Evolutionary conservation across 2,113 vertebrate species (phyloP), one percentile per base, ranked within the genome.

Genomic region (Kryptolebias marmoratus): DNA sequence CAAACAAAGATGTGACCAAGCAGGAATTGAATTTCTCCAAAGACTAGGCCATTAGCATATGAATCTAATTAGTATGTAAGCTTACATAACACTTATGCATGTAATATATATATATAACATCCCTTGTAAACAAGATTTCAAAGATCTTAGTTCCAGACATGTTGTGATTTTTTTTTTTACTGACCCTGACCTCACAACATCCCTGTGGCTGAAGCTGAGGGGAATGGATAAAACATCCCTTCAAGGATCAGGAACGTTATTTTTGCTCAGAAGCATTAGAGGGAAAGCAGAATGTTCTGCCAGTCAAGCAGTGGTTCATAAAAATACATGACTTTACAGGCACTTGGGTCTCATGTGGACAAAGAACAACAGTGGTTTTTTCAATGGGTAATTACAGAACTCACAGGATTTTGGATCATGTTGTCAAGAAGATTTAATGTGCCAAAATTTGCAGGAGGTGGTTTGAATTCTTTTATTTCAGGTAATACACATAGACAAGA

Each of bases 181-280:
- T 62, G 58, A 54, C 30, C 42, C 42, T 64, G 56, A 77, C 53
- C 54, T 65, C 56, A 67, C 62, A 73, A 8, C 53, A 14, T 36
- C 16, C 15, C 48, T n/a, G 9, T 22, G 50, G n/a, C 11, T 31
- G 27, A 32, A 42, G 30, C 30, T 4, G 0, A 27, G 32, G 2
- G 52, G 12, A 75, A 28, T 8, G 7, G 3, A 58, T 12, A 15
- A 48, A 61, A 44, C 15, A 39, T 45, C 1, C 22, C 15, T 71
- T 52, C 27, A 54, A 65, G 22, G 47, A 80, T 71, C 47, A 70
- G 62, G 62, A 64, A 47, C 47, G 18, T 74, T 0, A 18, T 68
- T 61, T 77, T 39, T 64, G 48, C 71, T 55, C 11, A 72, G 55
- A 50, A 30, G 22, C 11, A 18, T 67, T 44, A 54, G 54, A 61